Conservation (phyloP, 2,888 invertebrate species). For the Drosophila vallismaia region DNA sequence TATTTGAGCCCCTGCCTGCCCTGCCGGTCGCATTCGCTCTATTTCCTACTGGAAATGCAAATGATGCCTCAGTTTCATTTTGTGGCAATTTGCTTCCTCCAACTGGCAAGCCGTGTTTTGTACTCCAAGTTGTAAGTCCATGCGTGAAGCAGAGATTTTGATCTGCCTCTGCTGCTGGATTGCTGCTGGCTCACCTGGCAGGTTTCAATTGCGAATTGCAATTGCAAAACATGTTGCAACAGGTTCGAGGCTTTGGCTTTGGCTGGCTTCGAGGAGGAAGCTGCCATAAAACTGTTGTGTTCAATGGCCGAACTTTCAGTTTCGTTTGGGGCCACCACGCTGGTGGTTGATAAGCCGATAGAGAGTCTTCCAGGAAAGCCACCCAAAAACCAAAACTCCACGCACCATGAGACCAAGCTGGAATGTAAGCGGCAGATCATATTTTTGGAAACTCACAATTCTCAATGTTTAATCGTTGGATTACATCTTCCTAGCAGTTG, state of each 20-base stretch:
- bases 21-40: constrained; percentile 54
- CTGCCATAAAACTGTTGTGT: constrained; percentile 81
- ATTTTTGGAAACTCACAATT: background rate
- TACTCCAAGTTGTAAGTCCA: constrained; percentile 24
- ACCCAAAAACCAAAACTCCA: constrained; percentile 16
- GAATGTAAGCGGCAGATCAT: constrained; percentile 60
- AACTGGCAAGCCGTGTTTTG: constrained; percentile 4
- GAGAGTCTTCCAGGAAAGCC: constrained; percentile 23
- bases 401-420: constrained; percentile 59
- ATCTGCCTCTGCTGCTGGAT: constrained; percentile 44
- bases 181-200: constrained; percentile 51
- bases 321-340: constrained; percentile 79
- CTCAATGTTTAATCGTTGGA: background rate
- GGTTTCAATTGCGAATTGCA: constrained; percentile 44
- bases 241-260: constrained; percentile 37
- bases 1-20: constrained; percentile 54
- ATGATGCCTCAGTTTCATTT: constrained; percentile 50
- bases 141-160: constrained; percentile 63
- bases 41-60: constrained; percentile 78
- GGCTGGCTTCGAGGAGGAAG: constrained; percentile 70
- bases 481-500: constrained; percentile 54
- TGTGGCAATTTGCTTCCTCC: constrained; percentile 30
- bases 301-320: constrained; percentile 81
- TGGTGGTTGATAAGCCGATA: constrained; percentile 49
- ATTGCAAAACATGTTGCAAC: constrained; percentile 71